phyloP scores from a whole-genome alignment of 1,140 invertebrate species.

The Euwallacea similis region DNA sequence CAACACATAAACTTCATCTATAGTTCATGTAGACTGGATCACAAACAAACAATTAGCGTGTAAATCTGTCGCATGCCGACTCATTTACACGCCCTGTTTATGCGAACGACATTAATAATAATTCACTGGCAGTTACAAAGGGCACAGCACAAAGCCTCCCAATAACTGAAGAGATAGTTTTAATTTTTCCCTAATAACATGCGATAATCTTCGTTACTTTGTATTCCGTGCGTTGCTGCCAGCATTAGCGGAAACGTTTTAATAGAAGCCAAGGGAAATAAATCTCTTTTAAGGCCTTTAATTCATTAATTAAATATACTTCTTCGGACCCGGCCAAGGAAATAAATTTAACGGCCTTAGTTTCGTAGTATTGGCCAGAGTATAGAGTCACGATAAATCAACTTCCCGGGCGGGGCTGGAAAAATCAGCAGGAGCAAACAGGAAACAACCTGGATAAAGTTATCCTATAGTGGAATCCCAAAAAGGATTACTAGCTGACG shows the following conservation, averaged over 20 bases:
- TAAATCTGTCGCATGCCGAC: not conserved
- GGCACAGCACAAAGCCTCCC: not conserved
- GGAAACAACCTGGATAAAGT: conserved; percentile 6
- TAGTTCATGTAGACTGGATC: not conserved
- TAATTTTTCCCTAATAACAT: not conserved
- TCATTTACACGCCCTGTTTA: not conserved
- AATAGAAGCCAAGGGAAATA: conserved; percentile 19
- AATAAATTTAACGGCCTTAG: conserved; percentile 19
- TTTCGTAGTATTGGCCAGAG: not conserved
- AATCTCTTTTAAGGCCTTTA: conserved; percentile 23
- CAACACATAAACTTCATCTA: too few relatives aligned
- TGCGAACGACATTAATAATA: not conserved
- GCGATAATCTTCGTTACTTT: conserved; percentile 6
- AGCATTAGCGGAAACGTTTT: conserved; percentile 26
- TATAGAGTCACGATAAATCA: not conserved
- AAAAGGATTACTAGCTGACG: conserved; percentile 9
- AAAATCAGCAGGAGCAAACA: not conserved
- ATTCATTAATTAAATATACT: conserved; percentile 33
- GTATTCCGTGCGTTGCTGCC: conserved; percentile 14
- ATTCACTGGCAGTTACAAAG: not conserved
- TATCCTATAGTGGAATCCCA: conserved; percentile 13
- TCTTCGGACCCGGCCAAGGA: conserved; percentile 5
- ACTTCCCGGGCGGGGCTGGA: not conserved
- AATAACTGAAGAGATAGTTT: too few relatives aligned
- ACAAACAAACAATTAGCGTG: not conserved